A percentile compares a stretch with the other conserved stretches of the same genome.
phyloP scores from a whole-genome alignment of 2,888 invertebrate species.

The Ischnus inquisitorius region DNA sequence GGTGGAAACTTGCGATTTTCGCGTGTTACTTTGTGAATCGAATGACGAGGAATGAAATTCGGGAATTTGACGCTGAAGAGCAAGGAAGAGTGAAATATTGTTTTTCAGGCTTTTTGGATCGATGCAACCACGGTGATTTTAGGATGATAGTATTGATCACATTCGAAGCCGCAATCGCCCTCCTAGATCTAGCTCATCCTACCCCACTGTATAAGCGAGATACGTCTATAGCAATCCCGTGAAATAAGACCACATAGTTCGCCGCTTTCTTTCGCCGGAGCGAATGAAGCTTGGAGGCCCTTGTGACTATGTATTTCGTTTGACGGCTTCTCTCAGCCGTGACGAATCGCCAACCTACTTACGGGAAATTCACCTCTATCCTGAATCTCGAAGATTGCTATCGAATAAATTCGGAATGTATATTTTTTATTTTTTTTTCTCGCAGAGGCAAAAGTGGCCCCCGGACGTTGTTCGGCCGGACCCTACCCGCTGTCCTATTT shows the following conservation, averaged over 20 bases:
- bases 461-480: not conserved
- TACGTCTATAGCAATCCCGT: not conserved
- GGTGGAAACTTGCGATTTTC: constrained; percentile 62
- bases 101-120: not conserved
- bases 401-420: constrained; percentile 18
- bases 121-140: constrained; percentile 41
- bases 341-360: constrained; percentile 74
- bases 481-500: not conserved
- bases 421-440: not conserved
- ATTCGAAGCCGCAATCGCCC: constrained; percentile 59
- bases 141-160: constrained; percentile 61
- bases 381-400: constrained; percentile 15
- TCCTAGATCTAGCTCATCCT: constrained; percentile 57
- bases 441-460: not conserved
- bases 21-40: not conserved
- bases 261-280: constrained; percentile 21
- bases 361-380: constrained; percentile 13
- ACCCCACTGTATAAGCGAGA: not conserved
- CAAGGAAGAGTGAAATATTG: not conserved
- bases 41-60: not conserved
- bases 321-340: constrained; percentile 52
- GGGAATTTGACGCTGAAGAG: too few relatives aligned
- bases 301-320: constrained; percentile 35
- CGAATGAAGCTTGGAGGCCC: not conserved
- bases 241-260: constrained; percentile 1